Base-by-base conservation (phyloP, 2,888 invertebrate genomes). In the Drosophila bunnanda region DNA sequence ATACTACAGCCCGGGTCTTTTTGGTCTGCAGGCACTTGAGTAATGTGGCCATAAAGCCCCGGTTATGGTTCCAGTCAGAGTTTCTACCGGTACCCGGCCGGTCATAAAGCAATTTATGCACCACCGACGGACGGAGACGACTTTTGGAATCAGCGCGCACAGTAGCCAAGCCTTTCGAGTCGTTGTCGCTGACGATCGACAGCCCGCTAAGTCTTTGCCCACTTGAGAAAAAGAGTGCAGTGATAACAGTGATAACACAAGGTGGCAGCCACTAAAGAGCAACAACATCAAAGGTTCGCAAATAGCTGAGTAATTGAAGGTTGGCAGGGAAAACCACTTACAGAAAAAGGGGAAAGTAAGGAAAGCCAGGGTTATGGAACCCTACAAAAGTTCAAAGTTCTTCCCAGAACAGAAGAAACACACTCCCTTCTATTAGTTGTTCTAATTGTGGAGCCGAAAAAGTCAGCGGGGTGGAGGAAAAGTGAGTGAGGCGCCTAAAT, bases 71-170 rank as follows among this genome's bases (percentile, higher is more conserved):
- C 57, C 66, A 44, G 67, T 54, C 38, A 61, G 48, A 20, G 64
- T 55, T 30, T 28, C 20, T 20, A 17, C 48, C 64, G 38, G 48
- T 38, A 39, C 62, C 39, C 34, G 34, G 34, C 25, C 34, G 78
- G 80, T 65, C 86, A 87, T 87, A 87, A 87, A 87, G 83, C 88
- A 85, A 87, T 87, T 87, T 88, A 89, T 89, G 86, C 84, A 80
- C 76, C 78, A 56, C 43, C 73, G 68, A 13, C 76, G 70, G 70
- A 39, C 86, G 82, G 44, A 25, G 25, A 46, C 44, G 46, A 83
- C 82, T 85, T 88, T 88, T 88, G 79, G 83, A 83, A 88, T 83
- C 82, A 88, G 83, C 82, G 83, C 82, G 84, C 76, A 84, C 83
- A 83, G 83, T 88, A 88, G 88, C 88, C 73, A 34, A 34, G 59